Conservation (phyloP, 2,888 invertebrate species). For the Aphidius colemani region DNA sequence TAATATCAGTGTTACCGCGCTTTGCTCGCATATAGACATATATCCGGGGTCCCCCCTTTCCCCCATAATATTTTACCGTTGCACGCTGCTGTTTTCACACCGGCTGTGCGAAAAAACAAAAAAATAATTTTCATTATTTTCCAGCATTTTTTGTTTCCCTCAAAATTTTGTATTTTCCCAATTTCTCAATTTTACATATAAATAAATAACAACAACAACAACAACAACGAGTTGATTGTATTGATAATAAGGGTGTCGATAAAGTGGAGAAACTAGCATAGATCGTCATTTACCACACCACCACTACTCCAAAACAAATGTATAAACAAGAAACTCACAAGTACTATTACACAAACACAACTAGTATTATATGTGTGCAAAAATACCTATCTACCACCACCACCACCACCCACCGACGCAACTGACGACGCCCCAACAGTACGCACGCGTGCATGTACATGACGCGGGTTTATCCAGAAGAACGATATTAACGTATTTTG, state of each 20-base stretch:
- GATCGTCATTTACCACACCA: not conserved
- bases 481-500: conserved; percentile 24
- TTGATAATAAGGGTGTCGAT: no score
- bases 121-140: conserved; percentile 13
- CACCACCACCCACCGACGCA: conserved; percentile 2
- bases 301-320: not conserved
- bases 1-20: conserved; percentile 52
- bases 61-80: conserved; percentile 37
- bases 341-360: not conserved
- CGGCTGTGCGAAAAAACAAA: conserved; percentile 20
- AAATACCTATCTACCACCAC: conserved; percentile 5
- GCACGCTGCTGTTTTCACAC: conserved; percentile 37
- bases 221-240: no score
- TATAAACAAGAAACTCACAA: not conserved
- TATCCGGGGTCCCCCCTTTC: no score
- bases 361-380: not conserved
- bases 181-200: no score
- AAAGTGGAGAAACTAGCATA: not conserved
- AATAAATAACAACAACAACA: no score
- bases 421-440: conserved; percentile 24
- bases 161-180: no score
- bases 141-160: conserved; percentile 3
- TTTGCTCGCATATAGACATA: conserved; percentile 48
- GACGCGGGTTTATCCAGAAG: conserved; percentile 25
- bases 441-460: conserved; percentile 31